Conservation (phyloP, 2,888 invertebrate genomes). For the Oligia strigilis region DNA sequence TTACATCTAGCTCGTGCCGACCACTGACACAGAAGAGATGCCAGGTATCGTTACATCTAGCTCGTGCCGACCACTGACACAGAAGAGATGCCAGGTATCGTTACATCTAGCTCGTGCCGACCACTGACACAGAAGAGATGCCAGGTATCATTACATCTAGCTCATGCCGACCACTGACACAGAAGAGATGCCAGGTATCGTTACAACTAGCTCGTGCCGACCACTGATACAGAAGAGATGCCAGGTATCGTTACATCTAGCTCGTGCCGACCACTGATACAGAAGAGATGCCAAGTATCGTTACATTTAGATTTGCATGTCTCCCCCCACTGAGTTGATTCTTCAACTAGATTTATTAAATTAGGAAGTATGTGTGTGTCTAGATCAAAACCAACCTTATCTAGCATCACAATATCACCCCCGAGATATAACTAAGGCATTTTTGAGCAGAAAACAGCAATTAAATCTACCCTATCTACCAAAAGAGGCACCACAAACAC, state of each 20-base stretch:
- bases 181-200: too few species aligned
- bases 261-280: conserved; percentile 2
- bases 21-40: too few species aligned
- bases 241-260: not conserved
- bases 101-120: too few species aligned
- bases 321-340: not conserved
- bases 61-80: too few species aligned
- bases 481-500: conserved; percentile 14
- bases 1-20: too few species aligned
- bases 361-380: not conserved
- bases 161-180: too few species aligned
- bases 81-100: too few species aligned
- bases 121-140: too few species aligned
- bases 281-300: not conserved
- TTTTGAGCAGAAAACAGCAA: conserved; percentile 10
- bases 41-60: too few species aligned
- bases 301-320: conserved; percentile 9
- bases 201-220: not conserved
- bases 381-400: not conserved
- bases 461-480: not conserved
- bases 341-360: not conserved
- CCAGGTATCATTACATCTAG: too few species aligned
- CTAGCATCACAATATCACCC: not conserved
- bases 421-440: not conserved
- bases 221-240: conserved; percentile 3